These are phyloP conservation scores for Tholera decimalis DNA, from an alignment of 2,888 invertebrate species.

Conservation along the genomic window DNA sequence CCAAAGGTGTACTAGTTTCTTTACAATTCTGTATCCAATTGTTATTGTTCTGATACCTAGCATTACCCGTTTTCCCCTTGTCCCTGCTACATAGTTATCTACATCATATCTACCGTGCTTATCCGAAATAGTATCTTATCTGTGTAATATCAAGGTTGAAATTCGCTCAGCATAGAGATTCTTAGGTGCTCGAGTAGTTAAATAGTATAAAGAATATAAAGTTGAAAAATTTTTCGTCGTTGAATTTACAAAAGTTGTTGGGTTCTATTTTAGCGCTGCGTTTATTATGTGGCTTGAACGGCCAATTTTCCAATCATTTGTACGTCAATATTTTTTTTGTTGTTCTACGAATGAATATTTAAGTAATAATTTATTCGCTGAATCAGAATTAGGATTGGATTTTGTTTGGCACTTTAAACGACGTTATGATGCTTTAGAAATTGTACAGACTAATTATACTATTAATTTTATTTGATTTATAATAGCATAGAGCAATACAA, in stretches of 20 bases:
- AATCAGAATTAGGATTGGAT: conserved; percentile 1
- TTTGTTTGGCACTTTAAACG: not conserved
- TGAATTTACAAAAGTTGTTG: conserved; percentile 40
- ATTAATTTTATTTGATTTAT: not conserved
- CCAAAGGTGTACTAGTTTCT: conserved; percentile 49
- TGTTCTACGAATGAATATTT: conserved; percentile 29
- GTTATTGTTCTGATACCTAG: conserved; percentile 61
- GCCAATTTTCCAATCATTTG: conserved; percentile 13
- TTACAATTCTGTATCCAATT: conserved; percentile 58
- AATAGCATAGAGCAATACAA: too few species aligned
- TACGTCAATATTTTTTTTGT: conserved; percentile 30
- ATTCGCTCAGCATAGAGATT: conserved; percentile 21
- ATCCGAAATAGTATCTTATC: conserved; percentile 21
- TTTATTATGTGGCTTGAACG: conserved; percentile 11
- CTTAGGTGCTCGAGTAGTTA: conserved; percentile 44
- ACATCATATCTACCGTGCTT: not conserved
- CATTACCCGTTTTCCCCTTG: conserved; percentile 58
- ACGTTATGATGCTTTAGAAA: not conserved
- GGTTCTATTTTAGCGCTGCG: conserved; percentile 29
- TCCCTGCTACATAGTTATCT: conserved; percentile 29
- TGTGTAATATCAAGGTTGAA: conserved; percentile 10
- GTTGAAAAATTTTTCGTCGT: conserved; percentile 37
- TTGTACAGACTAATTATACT: not conserved
- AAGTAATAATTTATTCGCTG: conserved; percentile 20
- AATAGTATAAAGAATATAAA: conserved; percentile 31